A percentile compares a stretch with the other conserved stretches of the same genome.
Evolutionary conservation across 2,888 invertebrate species (phyloP).

Genomic region (Cistogaster globosa): DNA sequence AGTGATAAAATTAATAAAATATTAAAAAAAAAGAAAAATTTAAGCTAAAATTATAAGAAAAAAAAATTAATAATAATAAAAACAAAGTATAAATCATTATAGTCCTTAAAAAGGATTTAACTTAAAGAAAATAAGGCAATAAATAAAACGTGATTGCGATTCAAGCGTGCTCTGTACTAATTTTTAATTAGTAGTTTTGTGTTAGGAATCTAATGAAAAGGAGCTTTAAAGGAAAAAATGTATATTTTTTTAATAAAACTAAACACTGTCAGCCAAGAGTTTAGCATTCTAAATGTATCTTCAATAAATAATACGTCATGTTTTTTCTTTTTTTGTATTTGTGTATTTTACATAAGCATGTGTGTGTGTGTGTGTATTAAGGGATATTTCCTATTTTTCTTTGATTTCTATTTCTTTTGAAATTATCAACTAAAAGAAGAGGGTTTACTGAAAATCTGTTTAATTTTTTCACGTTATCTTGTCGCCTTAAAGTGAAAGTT

Average conservation of each 20-base stretch:
- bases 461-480: too few species aligned
- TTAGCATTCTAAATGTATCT: not conserved
- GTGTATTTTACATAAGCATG: constrained; percentile 34
- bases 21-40: not conserved
- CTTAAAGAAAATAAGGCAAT: constrained; percentile 47
- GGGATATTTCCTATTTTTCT: not conserved
- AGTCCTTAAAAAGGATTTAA: constrained; percentile 13
- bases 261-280: constrained; percentile 2
- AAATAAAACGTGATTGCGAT: constrained; percentile 36
- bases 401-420: constrained; percentile 10
- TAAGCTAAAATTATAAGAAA: constrained; percentile 34
- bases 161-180: constrained; percentile 14
- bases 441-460: too few species aligned
- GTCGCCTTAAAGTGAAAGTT: too few species aligned
- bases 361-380: not conserved
- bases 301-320: constrained; percentile 19
- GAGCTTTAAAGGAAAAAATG: not conserved
- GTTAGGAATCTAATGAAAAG: not conserved
- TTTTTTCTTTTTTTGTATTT: not conserved
- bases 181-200: not conserved
- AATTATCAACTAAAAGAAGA: not conserved
- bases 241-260: constrained; percentile 10
- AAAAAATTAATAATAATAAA: constrained; percentile 13
- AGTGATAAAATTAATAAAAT: not conserved
- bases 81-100: constrained; percentile 9